Conservation (phyloP, 2,797 vertebrate genomes). For the Phataginus tricuspis region DNA sequence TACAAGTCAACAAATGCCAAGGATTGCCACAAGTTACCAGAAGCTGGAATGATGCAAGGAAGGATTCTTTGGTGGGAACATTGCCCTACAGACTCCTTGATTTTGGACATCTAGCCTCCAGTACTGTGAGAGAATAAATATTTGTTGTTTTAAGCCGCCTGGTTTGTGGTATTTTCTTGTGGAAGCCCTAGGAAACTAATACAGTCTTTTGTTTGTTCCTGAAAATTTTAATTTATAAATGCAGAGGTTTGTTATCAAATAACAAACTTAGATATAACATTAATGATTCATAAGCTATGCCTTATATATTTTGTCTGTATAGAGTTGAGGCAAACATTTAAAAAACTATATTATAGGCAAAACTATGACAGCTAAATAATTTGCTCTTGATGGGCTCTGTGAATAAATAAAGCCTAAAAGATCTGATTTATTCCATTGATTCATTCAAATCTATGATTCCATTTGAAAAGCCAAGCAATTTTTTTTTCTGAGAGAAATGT, state of each 20-base stretch:
- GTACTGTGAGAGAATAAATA: not conserved
- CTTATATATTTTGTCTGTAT: constrained; percentile 13
- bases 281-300: not conserved
- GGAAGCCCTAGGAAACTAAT: not conserved
- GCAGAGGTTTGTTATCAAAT: not conserved
- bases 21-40: not conserved
- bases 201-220: not conserved
- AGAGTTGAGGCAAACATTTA: not conserved
- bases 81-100: not conserved
- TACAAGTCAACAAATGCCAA: not conserved
- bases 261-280: not conserved
- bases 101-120: not conserved
- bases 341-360: constrained; percentile 2
- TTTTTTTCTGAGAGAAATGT: not conserved
- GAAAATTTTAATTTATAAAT: constrained; percentile 2
- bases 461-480: not conserved
- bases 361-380: not conserved
- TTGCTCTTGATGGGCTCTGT: not conserved
- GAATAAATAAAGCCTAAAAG: not conserved
- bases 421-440: not conserved
- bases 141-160: not conserved
- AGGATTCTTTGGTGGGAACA: not conserved
- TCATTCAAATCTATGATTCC: not conserved
- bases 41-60: not conserved
- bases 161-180: not conserved